A percentile compares a stretch with the other conserved stretches of the same genome.
phyloP scores from a whole-genome alignment of 92 coral and sea anemone genomes.

The Galaxea fascicularis region DNA sequence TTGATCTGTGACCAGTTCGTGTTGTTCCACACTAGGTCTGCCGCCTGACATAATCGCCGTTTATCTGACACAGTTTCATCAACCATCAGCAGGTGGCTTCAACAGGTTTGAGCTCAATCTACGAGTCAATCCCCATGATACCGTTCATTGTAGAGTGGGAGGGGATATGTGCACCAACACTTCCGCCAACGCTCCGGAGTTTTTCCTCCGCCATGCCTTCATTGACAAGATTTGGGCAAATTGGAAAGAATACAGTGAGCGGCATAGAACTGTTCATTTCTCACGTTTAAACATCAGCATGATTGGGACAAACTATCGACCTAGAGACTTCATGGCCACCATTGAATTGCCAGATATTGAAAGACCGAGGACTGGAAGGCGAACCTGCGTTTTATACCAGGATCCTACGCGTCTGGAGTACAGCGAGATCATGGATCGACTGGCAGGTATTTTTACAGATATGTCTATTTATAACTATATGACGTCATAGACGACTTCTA shows the following conservation, averaged over 20 bases:
- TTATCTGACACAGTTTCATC: background rate
- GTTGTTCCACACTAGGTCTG: background rate
- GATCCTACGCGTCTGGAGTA: conserved; percentile 15
- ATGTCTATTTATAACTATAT: too few species aligned
- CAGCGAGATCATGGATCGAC: background rate
- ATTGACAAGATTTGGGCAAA: conserved; percentile 45
- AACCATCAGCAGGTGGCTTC: background rate
- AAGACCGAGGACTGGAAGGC: background rate
- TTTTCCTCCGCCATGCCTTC: conserved; percentile 33
- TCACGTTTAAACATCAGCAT: background rate
- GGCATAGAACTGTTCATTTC: conserved; percentile 13
- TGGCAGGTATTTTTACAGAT: background rate
- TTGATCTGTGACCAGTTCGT: too few species aligned
- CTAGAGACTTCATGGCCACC: conserved; percentile 15
- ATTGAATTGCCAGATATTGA: background rate
- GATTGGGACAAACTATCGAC: conserved; percentile 4
- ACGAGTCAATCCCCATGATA: conserved; percentile 20
- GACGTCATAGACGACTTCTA: too few species aligned
- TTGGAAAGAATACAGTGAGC: conserved; percentile 8
- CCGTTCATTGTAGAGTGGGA: conserved; percentile 29
- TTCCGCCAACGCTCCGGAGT: conserved; percentile 35
- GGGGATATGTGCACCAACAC: conserved; percentile 19
- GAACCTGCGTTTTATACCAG: conserved; percentile 25
- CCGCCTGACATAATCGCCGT: conserved; percentile 36
- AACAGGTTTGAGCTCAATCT: conserved; percentile 9